Evolutionary conservation across 2,888 invertebrate species (phyloP), one percentile per base, ranked within the genome.

Genomic region (Malacosoma neustria): DNA sequence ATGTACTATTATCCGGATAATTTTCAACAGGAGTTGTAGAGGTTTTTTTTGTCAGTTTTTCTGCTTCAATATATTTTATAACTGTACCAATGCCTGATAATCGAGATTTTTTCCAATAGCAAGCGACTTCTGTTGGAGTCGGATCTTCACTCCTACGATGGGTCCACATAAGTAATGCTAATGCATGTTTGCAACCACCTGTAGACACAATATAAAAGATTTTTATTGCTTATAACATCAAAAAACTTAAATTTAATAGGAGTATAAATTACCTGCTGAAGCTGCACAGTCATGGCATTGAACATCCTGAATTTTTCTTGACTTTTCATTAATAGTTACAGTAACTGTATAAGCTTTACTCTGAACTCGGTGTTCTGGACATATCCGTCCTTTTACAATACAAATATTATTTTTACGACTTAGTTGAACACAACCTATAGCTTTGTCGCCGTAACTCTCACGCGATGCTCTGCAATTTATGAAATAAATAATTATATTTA

Each of bases 341-440:
- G 32, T 38, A 38, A 38, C 34, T 30, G 38, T 30, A 11, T 34
- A 38, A 38, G 32, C 35, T 38, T 38, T 38, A 38, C 38, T 34
- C 38, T 34, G 31, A 35, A 34, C 32, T 38, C 34, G 31, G 29
- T 38, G 38, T 33, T 39, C 32, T 39, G 38, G 29, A 32, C 38
- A 35, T 33, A 39, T 35, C 13, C 35, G 38, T 32, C 38, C 35
- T 35, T 39, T 39, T 32, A 39, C 35, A 11, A 32, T 35, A 32
- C 38, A 39, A 30, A 36, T 36, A 36, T 13, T 13, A 36, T 31
- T 36, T 31, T 36, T n/a, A n/a, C n/a, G n/a, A n/a, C n/a, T n/a
- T n/a, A n/a, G n/a, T n/a, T n/a, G n/a, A n/a, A n/a, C n/a, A n/a
- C n/a, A n/a, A n/a, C n/a, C n/a, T n/a, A n/a, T n/a, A n/a, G n/a